Evolutionary conservation across 2,888 invertebrate species (phyloP).

Genomic region (Euzophera pinguis): DNA sequence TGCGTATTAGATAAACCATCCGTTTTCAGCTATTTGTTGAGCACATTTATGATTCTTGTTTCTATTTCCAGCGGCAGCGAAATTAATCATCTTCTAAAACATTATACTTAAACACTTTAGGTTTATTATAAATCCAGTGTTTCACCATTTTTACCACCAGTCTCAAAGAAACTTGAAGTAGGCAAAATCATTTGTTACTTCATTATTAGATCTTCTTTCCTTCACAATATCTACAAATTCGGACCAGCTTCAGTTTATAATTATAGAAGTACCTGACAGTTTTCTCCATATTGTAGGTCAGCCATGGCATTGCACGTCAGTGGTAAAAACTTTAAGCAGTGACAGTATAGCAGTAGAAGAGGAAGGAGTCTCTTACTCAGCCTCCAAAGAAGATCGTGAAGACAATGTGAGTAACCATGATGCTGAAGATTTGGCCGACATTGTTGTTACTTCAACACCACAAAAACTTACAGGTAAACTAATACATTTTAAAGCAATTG

Average conservation of each 20-base stretch:
- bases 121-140: too few relatives aligned
- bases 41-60: not conserved
- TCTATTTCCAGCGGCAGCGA: not conserved
- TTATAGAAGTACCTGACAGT: not conserved
- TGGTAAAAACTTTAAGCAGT: constrained; percentile 36
- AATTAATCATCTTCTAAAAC: too few relatives aligned
- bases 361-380: constrained; percentile 32
- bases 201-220: too few relatives aligned
- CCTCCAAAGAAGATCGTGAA: constrained; percentile 37
- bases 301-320: constrained; percentile 46
- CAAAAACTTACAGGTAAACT: constrained; percentile 45
- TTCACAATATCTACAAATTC: too few relatives aligned
- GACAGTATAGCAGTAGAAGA: constrained; percentile 31
- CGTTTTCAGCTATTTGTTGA: not conserved
- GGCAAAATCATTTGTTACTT: too few relatives aligned
- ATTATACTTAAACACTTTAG: too few relatives aligned
- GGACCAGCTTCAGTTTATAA: too few relatives aligned
- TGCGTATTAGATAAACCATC: too few relatives aligned
- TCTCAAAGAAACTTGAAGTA: too few relatives aligned
- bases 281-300: constrained; percentile 31
- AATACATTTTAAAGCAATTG: constrained; percentile 5
- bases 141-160: too few relatives aligned
- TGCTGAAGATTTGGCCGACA: constrained; percentile 33
- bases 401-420: constrained; percentile 35
- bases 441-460: constrained; percentile 60